Conservation (phyloP, 2,888 invertebrate genomes). For the Anticlea derivata region DNA sequence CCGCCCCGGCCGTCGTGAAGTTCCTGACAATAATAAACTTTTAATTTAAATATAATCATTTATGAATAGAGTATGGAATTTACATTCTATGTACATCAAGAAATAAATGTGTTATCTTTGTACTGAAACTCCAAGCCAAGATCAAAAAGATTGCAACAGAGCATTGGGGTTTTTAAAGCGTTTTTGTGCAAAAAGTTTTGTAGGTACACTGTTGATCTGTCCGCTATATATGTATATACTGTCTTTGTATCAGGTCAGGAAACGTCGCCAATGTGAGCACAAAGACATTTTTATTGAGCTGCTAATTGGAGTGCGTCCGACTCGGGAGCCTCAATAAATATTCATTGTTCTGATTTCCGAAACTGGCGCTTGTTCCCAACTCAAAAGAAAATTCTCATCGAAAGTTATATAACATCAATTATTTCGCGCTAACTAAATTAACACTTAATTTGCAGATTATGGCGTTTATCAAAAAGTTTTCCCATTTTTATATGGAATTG, state of each 20-base stretch:
- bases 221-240: conserved; percentile 17
- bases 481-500: conserved; percentile 6
- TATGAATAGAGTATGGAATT: too few relatives aligned
- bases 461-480: conserved; percentile 7
- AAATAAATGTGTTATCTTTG: too few relatives aligned
- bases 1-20: conserved; percentile 88
- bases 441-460: conserved; percentile 21
- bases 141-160: too few relatives aligned
- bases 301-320: conserved; percentile 48
- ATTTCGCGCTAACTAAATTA: conserved; percentile 26
- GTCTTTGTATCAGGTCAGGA: conserved; percentile 27
- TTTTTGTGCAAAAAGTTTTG: too few relatives aligned
- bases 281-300: conserved; percentile 45
- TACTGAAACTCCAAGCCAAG: too few relatives aligned
- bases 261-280: conserved; percentile 30
- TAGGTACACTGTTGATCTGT: conserved; percentile 9
- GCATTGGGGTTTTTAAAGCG: too few relatives aligned
- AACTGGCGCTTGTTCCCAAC: conserved; percentile 50
- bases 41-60: too few relatives aligned
- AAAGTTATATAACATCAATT: conserved; percentile 34
- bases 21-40: conserved; percentile 75
- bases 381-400: conserved; percentile 38
- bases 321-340: conserved; percentile 52
- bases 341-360: conserved; percentile 61
- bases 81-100: conserved; percentile 16